Evolutionary conservation across 2,888 invertebrate species (phyloP), one percentile per base, ranked within the genome.

Genomic region (Sphaerophoria rueppellii): DNA sequence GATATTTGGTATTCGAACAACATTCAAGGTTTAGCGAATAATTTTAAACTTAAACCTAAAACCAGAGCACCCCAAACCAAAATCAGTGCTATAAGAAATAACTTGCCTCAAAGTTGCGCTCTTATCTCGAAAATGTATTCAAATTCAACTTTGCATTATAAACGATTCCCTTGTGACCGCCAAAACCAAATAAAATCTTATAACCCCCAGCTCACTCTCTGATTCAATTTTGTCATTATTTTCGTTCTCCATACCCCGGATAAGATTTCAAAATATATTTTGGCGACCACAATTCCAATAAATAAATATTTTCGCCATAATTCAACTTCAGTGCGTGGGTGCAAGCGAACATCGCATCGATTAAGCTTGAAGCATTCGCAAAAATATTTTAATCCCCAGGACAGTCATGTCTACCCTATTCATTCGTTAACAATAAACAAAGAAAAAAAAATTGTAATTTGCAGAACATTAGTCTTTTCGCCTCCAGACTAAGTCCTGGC

Each of bases 321-420:
- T 43, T 4, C 43, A 9, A 43, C 16, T 6, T 7, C 34, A n/a
- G 12, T 6, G 9, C 37, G 61, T 60, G 32, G 24, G 16, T 11
- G n/a, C 50, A 16, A 37, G 5, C 34, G 34, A 11, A 50, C 16
- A 50, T 65, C 50, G 35, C 16, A 65, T 65, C 50, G 35, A 50
- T 65, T 65, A 37, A 35, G n/a, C 63, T 16, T 65, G 12, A 5
- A 43, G 16, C 50, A 65, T 50, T 50, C 16, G 11, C 9, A 24
- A 65, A 35, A 50, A 35, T 50, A 50, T 65, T 24, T 61, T 50
- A 50, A 14, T 40, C 50, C 63, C 35, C 50, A 65, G 35, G 50
- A 65, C 63, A 50, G 7, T 6, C 35, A 63, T 11, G 63, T 46
- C 34, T 46, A 9, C 4, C 11, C 46, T 63, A 34, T 63, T 34